Base-by-base conservation (phyloP, 2,797 vertebrate species). In the Myripristis murdjan region DNA sequence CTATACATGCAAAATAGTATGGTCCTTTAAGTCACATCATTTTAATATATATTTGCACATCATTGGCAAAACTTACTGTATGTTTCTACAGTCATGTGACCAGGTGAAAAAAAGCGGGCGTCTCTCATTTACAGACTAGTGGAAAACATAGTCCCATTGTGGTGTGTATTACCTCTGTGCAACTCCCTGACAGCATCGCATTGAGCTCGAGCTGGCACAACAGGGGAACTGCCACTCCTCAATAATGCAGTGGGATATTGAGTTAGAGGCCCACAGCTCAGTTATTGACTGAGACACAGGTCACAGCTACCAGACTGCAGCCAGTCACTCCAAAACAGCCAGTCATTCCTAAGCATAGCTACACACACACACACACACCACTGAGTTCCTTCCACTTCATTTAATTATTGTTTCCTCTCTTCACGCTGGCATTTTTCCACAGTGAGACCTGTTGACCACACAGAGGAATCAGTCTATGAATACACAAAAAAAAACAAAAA, bases 201-300 rank as follows among this genome's bases (percentile, higher is more conserved):
- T 67, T 83, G 53, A 73, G 43, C 81, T 82, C 64, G 64, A 68
- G 75, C 77, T 54, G 64, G 68, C 75, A 75, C 80, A 61, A 81
- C 71, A 64, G 73, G 75, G 66, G 71, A 70, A 28, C 33, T 53
- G 55, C 72, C 33, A 55, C 79, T 63, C 44, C 72, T 91, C 62
- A 88, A 91, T 92, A 85, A 92, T 90, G 84, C 79, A 92, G 67
- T 0, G 9, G 61, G 67, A 77, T 76, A 81, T 66, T 76, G 52
- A 68, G 65, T 75, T 77, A 79, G 57, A 66, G 64, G 68, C 77
- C 63, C 64, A 47, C 66, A 82, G 61, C 60, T 65, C 63, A 77
- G 51, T 55, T 53, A 20, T 70, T 56, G 57, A 67, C 61, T 43
- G 33, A 76, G 37, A 64, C 59, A 70, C 51, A 81, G 11, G 41